Conservation (phyloP, 2,797 vertebrate species). For the Coranthus polyacanthus region DNA sequence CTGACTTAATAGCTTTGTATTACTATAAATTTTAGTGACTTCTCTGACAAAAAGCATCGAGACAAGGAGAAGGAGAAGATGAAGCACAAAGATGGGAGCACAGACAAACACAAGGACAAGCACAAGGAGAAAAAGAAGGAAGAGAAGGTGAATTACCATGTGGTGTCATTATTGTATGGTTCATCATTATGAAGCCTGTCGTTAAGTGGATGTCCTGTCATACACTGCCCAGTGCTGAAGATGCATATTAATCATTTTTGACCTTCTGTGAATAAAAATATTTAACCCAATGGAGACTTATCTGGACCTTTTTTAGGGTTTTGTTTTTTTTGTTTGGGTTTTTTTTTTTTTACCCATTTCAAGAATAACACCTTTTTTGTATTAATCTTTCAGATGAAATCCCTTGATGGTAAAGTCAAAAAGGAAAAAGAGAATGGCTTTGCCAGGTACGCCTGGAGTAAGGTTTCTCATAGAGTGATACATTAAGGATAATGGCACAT, state of each 20-base stretch:
- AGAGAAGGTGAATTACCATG: conserved; percentile 87
- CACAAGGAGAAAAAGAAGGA: conserved; percentile 93
- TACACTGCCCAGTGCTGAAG: neutral
- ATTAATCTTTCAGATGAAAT: conserved; percentile 81
- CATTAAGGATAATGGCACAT: neutral
- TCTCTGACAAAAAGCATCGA: conserved; percentile 94
- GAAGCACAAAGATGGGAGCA: conserved; percentile 89
- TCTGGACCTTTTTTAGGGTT: too few species aligned
- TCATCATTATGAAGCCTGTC: neutral
- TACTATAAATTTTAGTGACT: conserved; percentile 83
- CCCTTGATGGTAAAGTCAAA: conserved; percentile 90
- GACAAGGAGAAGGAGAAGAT: conserved; percentile 94
- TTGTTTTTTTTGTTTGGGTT: too few species aligned
- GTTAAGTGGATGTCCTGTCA: neutral
- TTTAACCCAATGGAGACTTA: too few species aligned
- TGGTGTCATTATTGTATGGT: neutral
- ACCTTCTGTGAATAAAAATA: too few species aligned
- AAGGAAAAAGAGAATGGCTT: conserved; percentile 98
- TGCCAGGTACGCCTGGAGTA: conserved; percentile 86
- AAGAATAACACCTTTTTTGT: neutral
- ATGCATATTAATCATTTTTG: too few species aligned
- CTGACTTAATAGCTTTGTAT: neutral
- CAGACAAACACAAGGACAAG: conserved; percentile 92
- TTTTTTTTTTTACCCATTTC: too few species aligned
- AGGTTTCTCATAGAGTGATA: neutral